Evolutionary conservation across 2,888 invertebrate species (phyloP).

Genomic region (Aphidius colemani): DNA sequence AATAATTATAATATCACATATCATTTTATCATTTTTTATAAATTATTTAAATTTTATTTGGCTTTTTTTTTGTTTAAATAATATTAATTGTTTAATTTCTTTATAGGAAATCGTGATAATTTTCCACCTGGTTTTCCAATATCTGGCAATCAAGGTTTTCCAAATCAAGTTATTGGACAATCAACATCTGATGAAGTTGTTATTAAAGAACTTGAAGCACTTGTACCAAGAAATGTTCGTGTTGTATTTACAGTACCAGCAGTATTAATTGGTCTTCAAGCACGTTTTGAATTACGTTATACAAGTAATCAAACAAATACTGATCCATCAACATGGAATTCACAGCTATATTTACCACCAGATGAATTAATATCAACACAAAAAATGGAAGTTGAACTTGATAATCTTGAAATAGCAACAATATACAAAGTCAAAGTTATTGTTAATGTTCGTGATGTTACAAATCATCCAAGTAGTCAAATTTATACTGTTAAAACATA

Average conservation of each 20-base stretch:
- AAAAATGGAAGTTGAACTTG: slow-evolving; percentile 82
- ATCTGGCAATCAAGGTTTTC: slow-evolving; percentile 38
- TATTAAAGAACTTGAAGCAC: slow-evolving; percentile 71
- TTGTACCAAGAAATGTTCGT: slow-evolving; percentile 79
- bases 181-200: slow-evolving; percentile 61
- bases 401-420: slow-evolving; percentile 77
- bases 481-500: slow-evolving; percentile 77
- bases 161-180: slow-evolving; percentile 31
- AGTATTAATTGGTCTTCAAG: slow-evolving; percentile 82
- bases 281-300: slow-evolving; percentile 85
- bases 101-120: slow-evolving; percentile 45
- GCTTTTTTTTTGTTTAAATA: background rate
- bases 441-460: slow-evolving; percentile 75
- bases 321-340: slow-evolving; percentile 77
- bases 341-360: slow-evolving; percentile 85
- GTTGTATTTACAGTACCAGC: slow-evolving; percentile 82
- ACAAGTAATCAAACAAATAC: slow-evolving; percentile 72
- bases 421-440: slow-evolving; percentile 83
- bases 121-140: slow-evolving; percentile 48
- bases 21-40: background rate
- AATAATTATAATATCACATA: background rate
- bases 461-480: slow-evolving; percentile 78
- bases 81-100: background rate
- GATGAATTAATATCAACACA: slow-evolving; percentile 84
- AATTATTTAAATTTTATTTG: background rate